Evolutionary conservation across 2,113 vertebrate genomes (phyloP).

Genomic region (Zosterops hypoxanthus): DNA sequence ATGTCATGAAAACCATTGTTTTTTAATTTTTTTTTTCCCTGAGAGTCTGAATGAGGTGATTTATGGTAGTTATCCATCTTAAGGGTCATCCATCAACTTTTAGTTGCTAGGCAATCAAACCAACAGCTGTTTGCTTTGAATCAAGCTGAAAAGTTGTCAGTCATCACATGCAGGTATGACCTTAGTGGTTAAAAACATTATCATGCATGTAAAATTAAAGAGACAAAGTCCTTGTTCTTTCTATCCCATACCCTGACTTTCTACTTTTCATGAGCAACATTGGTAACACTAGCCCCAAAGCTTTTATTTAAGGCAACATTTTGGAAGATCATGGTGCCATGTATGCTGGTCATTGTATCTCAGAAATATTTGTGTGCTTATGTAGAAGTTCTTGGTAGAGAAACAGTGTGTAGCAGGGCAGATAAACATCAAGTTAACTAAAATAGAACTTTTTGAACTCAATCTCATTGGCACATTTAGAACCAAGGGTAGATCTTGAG

Average conservation of each 20-base stretch:
- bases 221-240: slow-evolving; percentile 2
- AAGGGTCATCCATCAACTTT: slow-evolving; percentile 95
- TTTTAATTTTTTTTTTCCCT: slow-evolving; percentile 78
- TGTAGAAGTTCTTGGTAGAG: not conserved
- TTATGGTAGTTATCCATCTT: slow-evolving; percentile 98
- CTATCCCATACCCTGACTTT: not conserved
- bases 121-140: slow-evolving; percentile 96
- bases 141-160: slow-evolving; percentile 88
- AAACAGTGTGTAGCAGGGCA: not conserved
- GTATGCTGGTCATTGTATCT: not conserved
- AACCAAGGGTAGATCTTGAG: not conserved
- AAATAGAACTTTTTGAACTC: not conserved
- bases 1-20: slow-evolving; percentile 84
- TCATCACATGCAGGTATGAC: slow-evolving; percentile 84
- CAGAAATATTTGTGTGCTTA: not conserved
- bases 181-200: slow-evolving; percentile 76
- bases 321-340: not conserved
- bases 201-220: slow-evolving; percentile 75
- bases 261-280: not conserved
- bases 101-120: slow-evolving; percentile 97
- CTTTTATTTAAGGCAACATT: not conserved
- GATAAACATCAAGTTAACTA: not conserved
- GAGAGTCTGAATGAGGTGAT: slow-evolving; percentile 87
- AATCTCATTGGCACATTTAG: rapidly evolving
- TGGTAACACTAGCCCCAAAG: not conserved